Evolutionary conservation across 2,113 vertebrate species (phyloP), one percentile per base, ranked within the genome.

Genomic region (Misgurnus mizolepis): DNA sequence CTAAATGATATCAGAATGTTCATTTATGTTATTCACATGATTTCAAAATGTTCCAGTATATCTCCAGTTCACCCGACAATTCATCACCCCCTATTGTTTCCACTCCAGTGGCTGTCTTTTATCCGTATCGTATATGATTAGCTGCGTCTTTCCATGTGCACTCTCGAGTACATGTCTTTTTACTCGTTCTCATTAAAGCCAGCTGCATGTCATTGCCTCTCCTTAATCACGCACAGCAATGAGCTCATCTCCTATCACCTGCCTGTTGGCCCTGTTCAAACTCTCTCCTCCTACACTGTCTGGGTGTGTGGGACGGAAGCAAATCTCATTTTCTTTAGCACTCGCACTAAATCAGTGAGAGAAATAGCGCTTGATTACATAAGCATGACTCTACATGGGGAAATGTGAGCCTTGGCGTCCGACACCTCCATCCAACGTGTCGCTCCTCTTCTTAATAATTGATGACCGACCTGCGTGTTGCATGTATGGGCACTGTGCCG

Each of bases 321-420:
- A 80, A 85, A 85, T 78, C 84, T 82, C 77, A 82, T 82, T 85
- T 79, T 80, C 84, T 84, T 84, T 82, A 82, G 77, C 80, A 49
- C 76, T 82, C 76, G 71, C 76, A 41, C 77, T 80, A 82, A 84
- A 83, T 86, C 82, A 81, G 76, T 67, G 73, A 67, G 66, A 79
- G 62, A 82, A 84, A 81, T 81, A 80, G 40, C 80, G 65, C 77
- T 68, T 73, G 81, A 76, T 82, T 83, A 80, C 76, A 84, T 80
- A 78, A 80, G 76, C 75, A 76, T 84, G 80, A 85, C 86, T 74
- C 67, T 79, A 82, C 72, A 49, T 43, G 62, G 77, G 64, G 84
- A 84, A 86, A 87, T 67, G 67, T 73, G 86, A 87, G 76, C 79
- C 68, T 47, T 11, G n/a, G 68, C 64, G 73, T 77, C 76, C 61